Base-by-base conservation (phyloP, 2,113 vertebrate species). In the Vidua chalybeata region DNA sequence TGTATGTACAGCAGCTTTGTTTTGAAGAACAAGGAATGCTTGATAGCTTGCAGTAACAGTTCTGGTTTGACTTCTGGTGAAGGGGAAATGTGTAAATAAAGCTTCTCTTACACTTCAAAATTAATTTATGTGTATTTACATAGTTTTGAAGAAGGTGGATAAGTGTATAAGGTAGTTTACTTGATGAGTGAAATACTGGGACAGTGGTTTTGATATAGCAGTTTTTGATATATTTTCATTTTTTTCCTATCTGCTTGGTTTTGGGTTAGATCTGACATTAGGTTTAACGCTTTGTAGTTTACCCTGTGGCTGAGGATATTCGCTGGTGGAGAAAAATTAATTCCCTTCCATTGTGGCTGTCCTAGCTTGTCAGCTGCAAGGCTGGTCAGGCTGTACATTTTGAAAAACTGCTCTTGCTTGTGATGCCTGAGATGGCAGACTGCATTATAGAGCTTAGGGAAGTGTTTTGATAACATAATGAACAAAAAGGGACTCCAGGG, bases 1-100 rank as follows among this genome's bases (percentile, higher is more conserved):
- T 66, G 94, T 79, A 62, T 84, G 23, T 91, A 24, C 49, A 77
- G 51, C 58, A 94, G 61, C 84, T 94, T 94, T 94, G 62, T 72
- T 95, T 52, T 55, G 82, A 85, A 82, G 63, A 96, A 59, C 59
- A 66, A 88, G 90, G 58, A 69, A 52, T 80, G 28, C 46, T 85
- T 94, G 41, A 58, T 73, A 66, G 76, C 74, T 83, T 61, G 64
- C 58, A 83, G 1, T 64, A 82, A n/a, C 5, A 63, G 31, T 79
- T 94, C 87, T 72, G n/a, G 45, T 90, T 90, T 0, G 4, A 37
- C 67, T 63, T 84, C 43, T 90, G 21, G 7, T 88, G 63, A 72
- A 94, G 68, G 22, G 23, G 11, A 78, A 72, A 46, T 59, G 51
- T 23, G 23, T 76, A 91, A 76, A 91, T 72, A 61, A 82, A 82